Base-by-base conservation (phyloP, 2,888 invertebrate species). In the Teleiodes luculella region DNA sequence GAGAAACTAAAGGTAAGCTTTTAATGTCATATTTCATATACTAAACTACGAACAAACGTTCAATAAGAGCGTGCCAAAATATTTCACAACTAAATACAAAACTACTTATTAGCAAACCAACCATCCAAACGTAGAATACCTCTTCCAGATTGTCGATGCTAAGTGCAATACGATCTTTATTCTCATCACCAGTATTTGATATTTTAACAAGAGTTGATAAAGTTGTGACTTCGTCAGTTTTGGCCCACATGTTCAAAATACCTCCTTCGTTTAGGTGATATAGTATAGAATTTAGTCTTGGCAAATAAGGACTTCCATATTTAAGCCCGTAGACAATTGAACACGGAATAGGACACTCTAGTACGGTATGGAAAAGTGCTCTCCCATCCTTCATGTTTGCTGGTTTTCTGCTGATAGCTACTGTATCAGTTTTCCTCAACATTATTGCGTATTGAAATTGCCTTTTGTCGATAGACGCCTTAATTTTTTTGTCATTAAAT, bases 1-100 rank as follows among this genome's bases (percentile, higher is more conserved):
- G 92, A 93, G 77, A 92, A 92, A 86, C 84, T 92, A 76, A 92
- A 92, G 91, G 93, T 93, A 72, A 77, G 76, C 67, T 51, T 74
- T 13, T 28, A 24, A n/a, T n/a, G n/a, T n/a, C n/a, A n/a, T n/a
- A n/a, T n/a, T n/a, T 13, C 20, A 59, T 41, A 35, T 16, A 48
- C 16, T 47, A 37, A 28, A 47, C 30, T 11, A 53, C 30, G 11
- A 16, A 53, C 14, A 46, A 16, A n/a, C 43, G 47, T 45, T 28
- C 35, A 33, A 28, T 47, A 48, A 18, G 54, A 37, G 46, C 54
- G 50, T 70, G 48, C n/a, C 59, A 18, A 16, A 68, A 37, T 31
- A 80, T 54, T 74, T 88, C 88, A 14, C 70, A 53, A 14, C 78
- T 14, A 59, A 87, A 86, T 5, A 65, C 62, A n/a, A 76, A 20